Conservation (phyloP, 1,140 invertebrate genomes). For the Cotesia typhae region DNA sequence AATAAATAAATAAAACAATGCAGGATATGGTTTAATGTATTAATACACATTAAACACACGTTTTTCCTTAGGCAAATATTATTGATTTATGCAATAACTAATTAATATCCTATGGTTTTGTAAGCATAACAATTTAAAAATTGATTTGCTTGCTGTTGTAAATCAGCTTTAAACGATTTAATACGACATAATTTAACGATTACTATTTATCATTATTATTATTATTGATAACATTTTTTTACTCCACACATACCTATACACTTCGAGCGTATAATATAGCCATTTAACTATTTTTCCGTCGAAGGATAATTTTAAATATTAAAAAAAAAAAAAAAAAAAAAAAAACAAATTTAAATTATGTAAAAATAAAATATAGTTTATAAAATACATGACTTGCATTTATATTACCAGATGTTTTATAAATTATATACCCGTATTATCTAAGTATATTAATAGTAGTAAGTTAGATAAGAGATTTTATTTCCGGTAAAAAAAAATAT, state of each 20-base stretch:
- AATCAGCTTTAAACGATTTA: conserved; percentile 34
- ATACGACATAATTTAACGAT: conserved; percentile 40
- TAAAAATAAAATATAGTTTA: too few relatives aligned
- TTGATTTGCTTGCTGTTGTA: conserved; percentile 25
- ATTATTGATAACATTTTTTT: neutral
- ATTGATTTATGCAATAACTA: conserved; percentile 36
- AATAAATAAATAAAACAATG: too few relatives aligned
- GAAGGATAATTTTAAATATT: too few relatives aligned
- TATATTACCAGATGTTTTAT: too few relatives aligned
- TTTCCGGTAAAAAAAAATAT: too few relatives aligned
- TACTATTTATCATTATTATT: conserved; percentile 21
- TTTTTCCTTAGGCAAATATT: neutral
- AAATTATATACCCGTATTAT: too few relatives aligned
- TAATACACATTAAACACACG: neutral
- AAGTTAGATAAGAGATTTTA: too few relatives aligned
- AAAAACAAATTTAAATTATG: too few relatives aligned
- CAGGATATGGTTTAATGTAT: conserved; percentile 1
- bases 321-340: too few relatives aligned
- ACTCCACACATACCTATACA: neutral
- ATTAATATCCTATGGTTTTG: conserved; percentile 34
- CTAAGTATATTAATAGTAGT: too few relatives aligned
- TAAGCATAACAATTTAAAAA: conserved; percentile 38
- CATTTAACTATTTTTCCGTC: too few relatives aligned
- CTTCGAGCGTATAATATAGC: neutral
- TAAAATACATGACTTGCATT: too few relatives aligned